phyloP scores from a whole-genome alignment of 2,888 invertebrate genomes.

The Molanna angustata region DNA sequence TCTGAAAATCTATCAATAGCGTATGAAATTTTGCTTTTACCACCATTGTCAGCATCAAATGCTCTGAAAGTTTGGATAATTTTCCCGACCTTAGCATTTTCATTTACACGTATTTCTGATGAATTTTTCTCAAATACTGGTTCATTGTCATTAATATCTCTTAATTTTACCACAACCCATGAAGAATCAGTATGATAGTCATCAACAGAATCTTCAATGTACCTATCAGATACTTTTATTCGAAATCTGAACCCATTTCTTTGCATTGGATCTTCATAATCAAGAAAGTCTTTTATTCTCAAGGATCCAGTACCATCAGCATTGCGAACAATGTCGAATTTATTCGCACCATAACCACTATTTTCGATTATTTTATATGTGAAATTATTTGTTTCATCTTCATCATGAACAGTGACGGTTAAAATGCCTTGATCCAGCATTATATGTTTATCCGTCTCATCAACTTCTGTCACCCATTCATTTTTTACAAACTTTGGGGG shows the following conservation, averaged over 20 bases:
- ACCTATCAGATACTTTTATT: slow-evolving; percentile 48
- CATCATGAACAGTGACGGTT: slow-evolving; percentile 49
- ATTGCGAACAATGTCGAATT: slow-evolving; percentile 48
- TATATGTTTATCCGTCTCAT: slow-evolving; percentile 45
- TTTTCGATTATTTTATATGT: slow-evolving; percentile 47
- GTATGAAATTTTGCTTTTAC: slow-evolving; percentile 65
- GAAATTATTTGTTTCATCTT: slow-evolving; percentile 49
- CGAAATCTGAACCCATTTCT: slow-evolving; percentile 50
- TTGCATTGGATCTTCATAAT: slow-evolving; percentile 52
- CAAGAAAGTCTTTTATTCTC: slow-evolving; percentile 51
- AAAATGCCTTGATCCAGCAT: slow-evolving; percentile 47
- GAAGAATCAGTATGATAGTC: slow-evolving; percentile 76
- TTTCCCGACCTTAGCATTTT: slow-evolving; percentile 69
- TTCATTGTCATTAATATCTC: slow-evolving; percentile 57
- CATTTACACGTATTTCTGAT: slow-evolving; percentile 67
- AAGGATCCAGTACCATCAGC: slow-evolving; percentile 49
- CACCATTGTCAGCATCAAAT: slow-evolving; percentile 74
- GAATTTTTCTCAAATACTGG: slow-evolving; percentile 56
- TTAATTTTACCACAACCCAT: slow-evolving; percentile 56
- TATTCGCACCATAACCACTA: slow-evolving; percentile 48
- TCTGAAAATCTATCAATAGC: slow-evolving; percentile 70
- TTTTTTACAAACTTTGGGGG: slow-evolving; percentile 53
- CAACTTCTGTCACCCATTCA: slow-evolving; percentile 49
- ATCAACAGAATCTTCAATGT: slow-evolving; percentile 71
- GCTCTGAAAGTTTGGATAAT: slow-evolving; percentile 72